Conservation (phyloP, 2,888 invertebrate species). For the Ophion obscuratus region DNA sequence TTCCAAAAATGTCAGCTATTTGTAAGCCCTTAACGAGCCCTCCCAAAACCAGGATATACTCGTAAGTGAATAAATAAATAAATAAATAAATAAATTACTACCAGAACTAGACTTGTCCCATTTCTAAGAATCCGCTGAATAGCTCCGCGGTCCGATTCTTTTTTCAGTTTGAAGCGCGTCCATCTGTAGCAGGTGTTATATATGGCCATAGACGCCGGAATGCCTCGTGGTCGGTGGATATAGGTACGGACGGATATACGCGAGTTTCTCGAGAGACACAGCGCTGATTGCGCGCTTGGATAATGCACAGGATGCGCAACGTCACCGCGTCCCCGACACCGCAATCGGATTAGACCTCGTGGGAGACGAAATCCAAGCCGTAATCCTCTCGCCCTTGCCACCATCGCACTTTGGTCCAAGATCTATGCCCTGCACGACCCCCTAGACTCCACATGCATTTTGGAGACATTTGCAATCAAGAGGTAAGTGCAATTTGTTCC, state of each 20-base stretch:
- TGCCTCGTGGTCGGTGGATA: constrained; percentile 8
- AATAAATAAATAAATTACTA: too few relatives aligned
- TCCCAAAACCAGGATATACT: too few relatives aligned
- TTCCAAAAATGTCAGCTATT: too few relatives aligned
- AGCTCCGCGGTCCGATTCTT: not conserved
- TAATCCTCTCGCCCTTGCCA: constrained; percentile 15
- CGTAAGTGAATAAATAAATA: too few relatives aligned
- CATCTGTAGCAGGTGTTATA: not conserved
- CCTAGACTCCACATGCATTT: not conserved
- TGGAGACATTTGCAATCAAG: constrained; percentile 16
- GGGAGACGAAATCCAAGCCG: constrained; percentile 61
- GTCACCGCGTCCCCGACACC: constrained; percentile 55
- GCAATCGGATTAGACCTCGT: constrained; percentile 76
- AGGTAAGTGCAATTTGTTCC: constrained; percentile 19
- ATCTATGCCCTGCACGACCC: not conserved
- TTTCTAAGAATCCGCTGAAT: not conserved
- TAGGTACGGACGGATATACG: not conserved
- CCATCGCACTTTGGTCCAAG: constrained; percentile 5
- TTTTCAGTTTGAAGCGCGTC: not conserved
- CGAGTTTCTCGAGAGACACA: constrained; percentile 49
- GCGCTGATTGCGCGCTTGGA: constrained; percentile 73
- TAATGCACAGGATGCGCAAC: constrained; percentile 71
- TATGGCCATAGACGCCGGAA: constrained; percentile 1
- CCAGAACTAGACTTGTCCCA: not conserved
- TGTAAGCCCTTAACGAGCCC: too few relatives aligned